phyloP scores from a whole-genome alignment of 23 tunicate genomes.

The Corella eumyota region DNA sequence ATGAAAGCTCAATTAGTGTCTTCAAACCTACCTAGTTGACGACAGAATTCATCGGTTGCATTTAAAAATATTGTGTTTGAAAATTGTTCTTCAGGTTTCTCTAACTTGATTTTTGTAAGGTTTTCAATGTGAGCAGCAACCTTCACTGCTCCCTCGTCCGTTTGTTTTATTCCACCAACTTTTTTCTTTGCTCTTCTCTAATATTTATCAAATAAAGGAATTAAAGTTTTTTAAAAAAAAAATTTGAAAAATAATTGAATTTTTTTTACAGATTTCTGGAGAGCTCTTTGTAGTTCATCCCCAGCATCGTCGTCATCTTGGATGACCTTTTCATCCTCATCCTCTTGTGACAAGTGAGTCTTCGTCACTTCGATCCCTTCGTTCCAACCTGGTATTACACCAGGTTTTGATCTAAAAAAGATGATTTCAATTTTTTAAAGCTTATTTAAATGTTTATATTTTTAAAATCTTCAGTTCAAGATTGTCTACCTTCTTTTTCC shows the following conservation, averaged over 20 bases:
- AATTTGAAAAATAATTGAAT: background rate
- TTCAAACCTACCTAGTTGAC: conserved; percentile 50
- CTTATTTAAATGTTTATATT: background rate
- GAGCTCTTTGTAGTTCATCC: conserved; percentile 74
- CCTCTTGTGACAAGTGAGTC: conserved; percentile 5
- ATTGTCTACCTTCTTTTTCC: conserved; percentile 6
- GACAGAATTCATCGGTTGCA: conserved; percentile 89
- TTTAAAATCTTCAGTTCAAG: background rate
- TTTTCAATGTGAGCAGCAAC: conserved; percentile 44
- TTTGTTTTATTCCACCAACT: too few species aligned
- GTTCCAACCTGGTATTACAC: conserved; percentile 39
- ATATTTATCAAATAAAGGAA: background rate
- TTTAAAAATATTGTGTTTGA: conserved; percentile 58
- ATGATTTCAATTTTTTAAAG: background rate
- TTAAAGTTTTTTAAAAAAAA: background rate
- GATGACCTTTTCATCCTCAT: conserved; percentile 26
- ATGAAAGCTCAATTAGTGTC: background rate
- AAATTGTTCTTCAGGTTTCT: conserved; percentile 56
- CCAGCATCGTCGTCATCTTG: conserved; percentile 73
- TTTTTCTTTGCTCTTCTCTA: conserved; percentile 62
- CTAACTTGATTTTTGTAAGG: conserved; percentile 19
- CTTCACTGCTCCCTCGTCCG: conserved; percentile 55
- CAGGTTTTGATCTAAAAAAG: conserved; percentile 9
- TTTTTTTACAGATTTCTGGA: conserved; percentile 46
- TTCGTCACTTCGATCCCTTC: conserved; percentile 33